Base-by-base conservation (phyloP, 2,888 invertebrate species). In the Lepidocyrtoides sp. region DNA sequence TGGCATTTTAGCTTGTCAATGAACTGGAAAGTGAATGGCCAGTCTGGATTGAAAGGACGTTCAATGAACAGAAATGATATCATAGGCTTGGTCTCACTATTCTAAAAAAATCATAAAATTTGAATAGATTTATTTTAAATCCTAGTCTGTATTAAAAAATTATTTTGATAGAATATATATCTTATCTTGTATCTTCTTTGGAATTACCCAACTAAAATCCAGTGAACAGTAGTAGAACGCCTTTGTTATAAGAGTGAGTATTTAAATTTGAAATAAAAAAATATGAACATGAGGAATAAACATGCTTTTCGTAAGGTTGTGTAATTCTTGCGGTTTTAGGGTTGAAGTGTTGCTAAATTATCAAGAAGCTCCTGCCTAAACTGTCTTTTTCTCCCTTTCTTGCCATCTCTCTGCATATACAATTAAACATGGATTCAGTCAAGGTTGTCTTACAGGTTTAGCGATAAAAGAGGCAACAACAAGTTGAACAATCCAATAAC, bases 391-490 rank as follows among this genome's bases (percentile, higher is more conserved):
- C 14, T 51, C 14, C 14, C 51, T 51, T 51, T 51, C 10, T 51
- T 8, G 51, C 51, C 48, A 60, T 7, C 1, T 14, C 29, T 14
- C n/a, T 63, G 32, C 32, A 4, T 32, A 14, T 63, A 29, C 63
- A n/a, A 12, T 51, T n/a, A 51, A 51, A n/a, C 44, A 4, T 4
- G 20, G 57, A 60, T 48, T 1, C 10, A 48, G 23, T 60, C 69
- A 72, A 72, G 69, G 69, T 72, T 72, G 69, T 23, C 14, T 14
- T 63, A 63, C 63, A 63, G 63, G 63, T 63, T 63, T 29, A 63
- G 26, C 23, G 14, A 51, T 51, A 51, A 51, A 51, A 51, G 51
- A 57, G n/a, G 36, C 54, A 57, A 57, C 3, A n/a, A 23, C 3
- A 26, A 10, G 23, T 12, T 51, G 29, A 32, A 14, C n/a, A n/a